A percentile compares a stretch with the other conserved stretches of the same genome.
These are phyloP conservation scores for Microctonus brassicae DNA, from an alignment of 2,888 invertebrate species.

Conservation along the genomic window DNA sequence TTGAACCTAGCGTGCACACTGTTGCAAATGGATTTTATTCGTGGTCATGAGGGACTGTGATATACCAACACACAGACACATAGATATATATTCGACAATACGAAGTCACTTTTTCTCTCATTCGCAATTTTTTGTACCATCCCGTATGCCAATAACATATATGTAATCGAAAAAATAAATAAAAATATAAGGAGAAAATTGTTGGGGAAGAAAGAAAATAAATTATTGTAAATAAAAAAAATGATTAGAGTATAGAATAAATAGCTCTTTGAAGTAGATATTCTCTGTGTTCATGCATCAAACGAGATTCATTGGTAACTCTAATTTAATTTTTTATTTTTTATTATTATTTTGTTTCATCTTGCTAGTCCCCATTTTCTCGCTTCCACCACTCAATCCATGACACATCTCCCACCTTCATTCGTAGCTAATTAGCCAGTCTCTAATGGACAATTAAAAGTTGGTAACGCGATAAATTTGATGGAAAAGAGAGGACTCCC, in stretches of 20 bases:
- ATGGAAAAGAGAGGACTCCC: constrained; percentile 48
- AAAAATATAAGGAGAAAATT: background rate
- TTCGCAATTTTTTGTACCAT: background rate
- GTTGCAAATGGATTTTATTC: constrained; percentile 53
- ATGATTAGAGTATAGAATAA: background rate
- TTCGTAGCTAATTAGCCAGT: constrained; percentile 48
- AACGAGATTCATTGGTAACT: background rate
- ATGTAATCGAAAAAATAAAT: background rate
- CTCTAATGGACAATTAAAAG: constrained; percentile 57
- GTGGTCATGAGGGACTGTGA: constrained; percentile 41
- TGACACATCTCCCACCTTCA: constrained; percentile 8
- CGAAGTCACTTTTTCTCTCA: background rate
- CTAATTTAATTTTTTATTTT: background rate
- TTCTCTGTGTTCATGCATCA: background rate
- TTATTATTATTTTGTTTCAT: constrained; percentile 2
- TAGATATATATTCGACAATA: background rate
- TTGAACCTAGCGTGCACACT: constrained; percentile 23
- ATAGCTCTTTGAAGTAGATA: background rate
- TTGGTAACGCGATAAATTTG: constrained; percentile 56
- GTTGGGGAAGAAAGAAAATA: background rate
- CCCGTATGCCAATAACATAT: background rate
- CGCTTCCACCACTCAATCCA: constrained; percentile 8
- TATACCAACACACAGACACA: background rate
- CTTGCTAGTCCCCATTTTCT: constrained; percentile 7
- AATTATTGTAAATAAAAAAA: background rate